Conservation (phyloP, 2,888 invertebrate species). For the Archips crataeganus region DNA sequence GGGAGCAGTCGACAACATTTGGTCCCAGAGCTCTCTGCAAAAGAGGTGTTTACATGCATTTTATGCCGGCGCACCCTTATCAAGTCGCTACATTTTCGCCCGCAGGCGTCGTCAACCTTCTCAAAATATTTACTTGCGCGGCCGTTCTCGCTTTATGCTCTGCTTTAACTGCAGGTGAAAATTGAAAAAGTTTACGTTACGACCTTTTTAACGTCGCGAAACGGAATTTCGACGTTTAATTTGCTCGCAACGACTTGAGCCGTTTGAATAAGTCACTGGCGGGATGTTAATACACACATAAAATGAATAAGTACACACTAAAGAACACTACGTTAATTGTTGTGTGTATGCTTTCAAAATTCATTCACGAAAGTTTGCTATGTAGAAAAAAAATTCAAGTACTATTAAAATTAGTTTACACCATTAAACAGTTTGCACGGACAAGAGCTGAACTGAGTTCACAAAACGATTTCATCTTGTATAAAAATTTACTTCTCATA, state of each 20-base stretch:
- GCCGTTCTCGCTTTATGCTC: conserved; percentile 72
- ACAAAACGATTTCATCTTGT: too few species aligned
- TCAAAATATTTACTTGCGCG: conserved; percentile 73
- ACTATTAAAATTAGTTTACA: background rate
- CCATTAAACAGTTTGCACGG: background rate
- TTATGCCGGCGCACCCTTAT: conserved; percentile 74
- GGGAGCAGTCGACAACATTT: conserved; percentile 67
- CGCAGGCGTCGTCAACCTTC: conserved; percentile 76
- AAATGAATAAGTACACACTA: conserved; percentile 13
- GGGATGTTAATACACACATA: conserved; percentile 34
- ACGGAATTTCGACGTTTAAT: conserved; percentile 71
- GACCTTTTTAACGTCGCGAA: conserved; percentile 73
- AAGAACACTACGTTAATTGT: conserved; percentile 1
- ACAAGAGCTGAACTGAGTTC: background rate
- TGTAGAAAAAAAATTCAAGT: background rate
- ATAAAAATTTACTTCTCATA: too few species aligned
- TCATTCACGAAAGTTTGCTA: background rate
- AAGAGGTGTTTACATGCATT: conserved; percentile 81
- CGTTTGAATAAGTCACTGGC: conserved; percentile 41
- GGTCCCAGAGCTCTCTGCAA: conserved; percentile 64
- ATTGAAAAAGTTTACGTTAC: conserved; percentile 84
- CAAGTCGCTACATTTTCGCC: conserved; percentile 75
- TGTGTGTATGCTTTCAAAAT: background rate
- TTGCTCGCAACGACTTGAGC: conserved; percentile 48
- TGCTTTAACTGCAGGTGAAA: conserved; percentile 81